Base-by-base conservation (phyloP, 2,888 invertebrate genomes). In the Ligdia adustata region DNA sequence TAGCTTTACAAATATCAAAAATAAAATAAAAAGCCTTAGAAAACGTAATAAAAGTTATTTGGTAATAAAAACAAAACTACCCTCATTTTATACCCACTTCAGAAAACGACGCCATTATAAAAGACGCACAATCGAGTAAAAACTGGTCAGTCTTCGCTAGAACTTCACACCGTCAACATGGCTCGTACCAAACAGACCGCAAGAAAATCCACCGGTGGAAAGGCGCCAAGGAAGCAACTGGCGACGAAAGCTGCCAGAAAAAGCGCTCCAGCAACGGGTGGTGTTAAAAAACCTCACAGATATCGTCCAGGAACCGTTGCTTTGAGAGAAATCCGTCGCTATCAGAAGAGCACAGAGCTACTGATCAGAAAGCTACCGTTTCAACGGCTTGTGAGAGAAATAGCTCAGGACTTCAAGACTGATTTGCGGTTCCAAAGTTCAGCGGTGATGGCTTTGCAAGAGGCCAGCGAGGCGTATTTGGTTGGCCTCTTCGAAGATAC, bases 121-220 rank as follows among this genome's bases (percentile, higher is more conserved):
- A n/a, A n/a, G n/a, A n/a, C n/a, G n/a, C n/a, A n/a, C n/a, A n/a
- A n/a, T n/a, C n/a, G n/a, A n/a, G n/a, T n/a, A n/a, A n/a, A n/a
- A n/a, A n/a, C n/a, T n/a, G n/a, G n/a, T n/a, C n/a, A n/a, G n/a
- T n/a, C n/a, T n/a, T n/a, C n/a, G n/a, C n/a, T n/a, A n/a, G n/a
- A n/a, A n/a, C n/a, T n/a, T n/a, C n/a, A n/a, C n/a, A n/a, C n/a
- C n/a, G n/a, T n/a, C 42, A 60, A 60, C 55, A 77, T 94, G 94
- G 94, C 94, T 62, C 93, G 94, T 69, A 95, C 94, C 4, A 94
- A 95, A 82, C 94, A 94, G 64, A 94, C 94, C 0, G 94, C 94
- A 9, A 91, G 94, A 54, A 95, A 95, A 62, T 94, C 93, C 0
- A 94, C 94, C 26, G 94, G 94, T 65, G 94, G 94, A n/a, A 94